Evolutionary conservation across 1,140 invertebrate species (phyloP).

Genomic region (Drosophila teissieri): DNA sequence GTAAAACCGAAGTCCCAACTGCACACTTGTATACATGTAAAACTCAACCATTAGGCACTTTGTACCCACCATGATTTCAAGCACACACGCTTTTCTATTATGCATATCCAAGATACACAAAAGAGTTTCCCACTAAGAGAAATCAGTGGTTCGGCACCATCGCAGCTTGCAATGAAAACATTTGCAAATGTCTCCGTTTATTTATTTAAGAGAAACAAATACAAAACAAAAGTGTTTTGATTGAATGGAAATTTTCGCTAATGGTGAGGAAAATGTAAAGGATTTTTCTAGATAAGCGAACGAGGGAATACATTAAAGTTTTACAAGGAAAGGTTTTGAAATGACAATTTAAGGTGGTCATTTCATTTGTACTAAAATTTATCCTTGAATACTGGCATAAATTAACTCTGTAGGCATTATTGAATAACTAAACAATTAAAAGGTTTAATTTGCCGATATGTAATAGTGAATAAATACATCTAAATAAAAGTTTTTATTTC

Average conservation of each 20-base stretch:
- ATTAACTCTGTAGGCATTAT: too few relatives aligned
- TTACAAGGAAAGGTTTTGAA: too few relatives aligned
- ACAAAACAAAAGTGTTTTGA: constrained; percentile 47
- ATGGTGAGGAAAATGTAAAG: constrained; percentile 18
- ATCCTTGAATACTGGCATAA: too few relatives aligned
- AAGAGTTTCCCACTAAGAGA: constrained; percentile 40
- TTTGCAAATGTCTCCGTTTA: constrained; percentile 36
- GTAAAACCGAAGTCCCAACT: neutral
- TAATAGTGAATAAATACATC: neutral
- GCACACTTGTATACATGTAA: too few relatives aligned
- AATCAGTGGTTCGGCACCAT: constrained; percentile 44
- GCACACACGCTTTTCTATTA: constrained; percentile 31
- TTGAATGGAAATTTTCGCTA: constrained; percentile 33
- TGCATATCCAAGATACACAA: constrained; percentile 50
- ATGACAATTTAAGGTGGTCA: too few relatives aligned
- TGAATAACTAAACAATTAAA: too few relatives aligned
- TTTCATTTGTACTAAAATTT: too few relatives aligned
- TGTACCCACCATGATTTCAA: neutral
- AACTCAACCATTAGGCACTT: neutral
- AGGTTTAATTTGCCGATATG: neutral
- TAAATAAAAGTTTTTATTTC: neutral
- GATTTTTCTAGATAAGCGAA: constrained; percentile 8
- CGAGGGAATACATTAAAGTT: neutral
- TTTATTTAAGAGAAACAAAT: constrained; percentile 26
- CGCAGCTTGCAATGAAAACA: constrained; percentile 38